These are phyloP conservation scores for Caranx melampygus DNA, from an alignment of 2,113 vertebrate species.

Conservation along the genomic window DNA sequence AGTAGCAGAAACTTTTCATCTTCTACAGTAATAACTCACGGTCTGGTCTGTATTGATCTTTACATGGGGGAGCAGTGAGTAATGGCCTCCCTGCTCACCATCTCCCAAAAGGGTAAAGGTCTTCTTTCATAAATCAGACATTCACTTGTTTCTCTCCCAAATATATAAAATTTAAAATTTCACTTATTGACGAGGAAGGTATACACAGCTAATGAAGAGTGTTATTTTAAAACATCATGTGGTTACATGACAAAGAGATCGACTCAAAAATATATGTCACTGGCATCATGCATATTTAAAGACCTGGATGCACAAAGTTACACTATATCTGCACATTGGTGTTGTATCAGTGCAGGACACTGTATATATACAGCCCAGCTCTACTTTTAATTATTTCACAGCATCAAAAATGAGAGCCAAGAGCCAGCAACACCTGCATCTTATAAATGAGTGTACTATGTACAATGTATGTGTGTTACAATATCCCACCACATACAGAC, in stretches of 20 bases:
- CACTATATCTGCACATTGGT: neutral
- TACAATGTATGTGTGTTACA: neutral
- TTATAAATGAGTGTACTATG: neutral
- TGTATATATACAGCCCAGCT: too few relatives aligned
- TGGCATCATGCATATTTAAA: neutral
- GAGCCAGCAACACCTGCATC: neutral
- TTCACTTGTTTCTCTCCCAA: neutral
- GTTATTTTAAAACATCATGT: neutral
- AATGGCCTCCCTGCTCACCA: neutral
- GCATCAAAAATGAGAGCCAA: too few relatives aligned
- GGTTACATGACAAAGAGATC: neutral
- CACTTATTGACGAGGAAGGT: neutral
- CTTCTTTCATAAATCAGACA: neutral
- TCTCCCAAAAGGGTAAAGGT: neutral
- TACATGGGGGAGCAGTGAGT: constrained; percentile 4
- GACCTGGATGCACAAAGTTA: neutral
- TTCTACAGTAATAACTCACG: constrained; percentile 3
- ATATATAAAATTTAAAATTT: too few relatives aligned
- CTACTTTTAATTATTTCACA: too few relatives aligned
- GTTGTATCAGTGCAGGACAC: too few relatives aligned
- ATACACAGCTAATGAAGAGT: neutral
- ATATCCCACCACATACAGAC: too few relatives aligned
- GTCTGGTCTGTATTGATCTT: neutral
- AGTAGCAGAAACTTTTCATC: constrained; percentile 1
- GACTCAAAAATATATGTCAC: neutral